A percentile compares a stretch with the other conserved stretches of the same genome.
Conservation (phyloP, 2,888 invertebrate genomes). For the Ceramica pisi region DNA sequence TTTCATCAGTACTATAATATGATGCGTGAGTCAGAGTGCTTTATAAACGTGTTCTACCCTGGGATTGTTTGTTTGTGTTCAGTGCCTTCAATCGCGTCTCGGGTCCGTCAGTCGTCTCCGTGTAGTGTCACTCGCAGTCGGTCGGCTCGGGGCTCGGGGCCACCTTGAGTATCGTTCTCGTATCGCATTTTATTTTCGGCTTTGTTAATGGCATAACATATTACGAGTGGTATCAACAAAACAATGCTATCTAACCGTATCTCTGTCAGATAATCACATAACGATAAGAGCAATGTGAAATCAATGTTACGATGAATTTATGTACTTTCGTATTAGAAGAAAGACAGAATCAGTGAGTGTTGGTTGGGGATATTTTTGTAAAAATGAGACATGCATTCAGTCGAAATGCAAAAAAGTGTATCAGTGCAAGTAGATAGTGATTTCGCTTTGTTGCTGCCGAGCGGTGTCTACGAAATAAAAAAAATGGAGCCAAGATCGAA, state of each 20-base stretch:
- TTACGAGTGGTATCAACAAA: slow-evolving; percentile 74
- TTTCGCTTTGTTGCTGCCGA: slow-evolving; percentile 94
- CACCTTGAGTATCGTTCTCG: slow-evolving; percentile 51
- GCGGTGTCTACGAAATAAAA: slow-evolving; percentile 95
- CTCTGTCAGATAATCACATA: slow-evolving; percentile 73
- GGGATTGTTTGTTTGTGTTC: slow-evolving; percentile 67
- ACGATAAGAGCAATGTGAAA: slow-evolving; percentile 72
- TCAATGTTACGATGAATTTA: slow-evolving; percentile 69
- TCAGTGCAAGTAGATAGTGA: slow-evolving; percentile 96
- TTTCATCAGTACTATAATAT: slow-evolving; percentile 26
- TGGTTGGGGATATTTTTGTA: slow-evolving; percentile 80
- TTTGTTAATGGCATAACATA: slow-evolving; percentile 75
- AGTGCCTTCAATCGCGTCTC: slow-evolving; percentile 64
- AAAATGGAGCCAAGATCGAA: slow-evolving; percentile 96
- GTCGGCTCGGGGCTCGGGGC: slow-evolving; percentile 65
- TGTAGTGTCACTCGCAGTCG: slow-evolving; percentile 64
- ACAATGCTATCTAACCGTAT: slow-evolving; percentile 79
- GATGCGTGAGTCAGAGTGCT: slow-evolving; percentile 37
- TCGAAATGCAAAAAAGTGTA: slow-evolving; percentile 94
- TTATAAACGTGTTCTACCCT: slow-evolving; percentile 26
- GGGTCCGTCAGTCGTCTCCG: slow-evolving; percentile 64
- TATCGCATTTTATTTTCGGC: slow-evolving; percentile 76
- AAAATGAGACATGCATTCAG: slow-evolving; percentile 91
- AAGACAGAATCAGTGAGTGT: slow-evolving; percentile 77
- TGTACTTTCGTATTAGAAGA: slow-evolving; percentile 63